Conservation (phyloP, 2,888 invertebrate genomes). For the Rhagium mordax region DNA sequence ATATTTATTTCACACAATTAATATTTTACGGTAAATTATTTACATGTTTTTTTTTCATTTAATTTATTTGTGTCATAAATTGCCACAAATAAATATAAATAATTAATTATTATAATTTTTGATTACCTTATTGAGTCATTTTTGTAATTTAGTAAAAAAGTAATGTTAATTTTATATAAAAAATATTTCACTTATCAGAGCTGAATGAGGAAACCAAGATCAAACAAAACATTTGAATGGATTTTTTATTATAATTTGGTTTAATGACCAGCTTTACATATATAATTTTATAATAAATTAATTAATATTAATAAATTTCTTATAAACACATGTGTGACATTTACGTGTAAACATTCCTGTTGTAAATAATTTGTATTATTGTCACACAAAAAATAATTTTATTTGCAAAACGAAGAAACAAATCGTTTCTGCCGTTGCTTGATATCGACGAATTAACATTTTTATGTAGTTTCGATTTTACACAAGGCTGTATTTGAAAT, state of each 20-base stretch:
- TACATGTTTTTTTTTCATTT: no score
- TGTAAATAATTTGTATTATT: slow-evolving; percentile 20
- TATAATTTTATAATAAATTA: slow-evolving; percentile 30
- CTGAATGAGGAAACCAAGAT: background rate
- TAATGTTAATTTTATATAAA: background rate
- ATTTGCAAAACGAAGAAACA: slow-evolving; percentile 22
- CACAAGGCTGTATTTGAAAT: slow-evolving; percentile 25
- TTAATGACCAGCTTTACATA: slow-evolving; percentile 31
- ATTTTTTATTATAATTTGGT: slow-evolving; percentile 29
- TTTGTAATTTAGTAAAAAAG: background rate
- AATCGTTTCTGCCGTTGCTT: background rate
- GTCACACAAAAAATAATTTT: slow-evolving; percentile 1
- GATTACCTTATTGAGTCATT: background rate
- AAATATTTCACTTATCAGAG: background rate
- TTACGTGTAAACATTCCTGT: slow-evolving; percentile 20
- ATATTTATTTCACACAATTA: no score
- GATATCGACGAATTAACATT: slow-evolving; percentile 21
- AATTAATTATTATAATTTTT: background rate
- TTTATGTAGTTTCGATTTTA: slow-evolving; percentile 16
- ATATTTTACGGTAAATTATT: no score
- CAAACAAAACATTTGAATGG: slow-evolving; percentile 24
- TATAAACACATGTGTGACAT: slow-evolving; percentile 28
- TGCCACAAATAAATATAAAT: background rate
- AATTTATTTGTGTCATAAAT: background rate
- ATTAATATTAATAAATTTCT: slow-evolving; percentile 30